These are phyloP conservation scores for Azorinus chamasolen DNA, from an alignment of 2,888 invertebrate genomes.

Conservation along the genomic window DNA sequence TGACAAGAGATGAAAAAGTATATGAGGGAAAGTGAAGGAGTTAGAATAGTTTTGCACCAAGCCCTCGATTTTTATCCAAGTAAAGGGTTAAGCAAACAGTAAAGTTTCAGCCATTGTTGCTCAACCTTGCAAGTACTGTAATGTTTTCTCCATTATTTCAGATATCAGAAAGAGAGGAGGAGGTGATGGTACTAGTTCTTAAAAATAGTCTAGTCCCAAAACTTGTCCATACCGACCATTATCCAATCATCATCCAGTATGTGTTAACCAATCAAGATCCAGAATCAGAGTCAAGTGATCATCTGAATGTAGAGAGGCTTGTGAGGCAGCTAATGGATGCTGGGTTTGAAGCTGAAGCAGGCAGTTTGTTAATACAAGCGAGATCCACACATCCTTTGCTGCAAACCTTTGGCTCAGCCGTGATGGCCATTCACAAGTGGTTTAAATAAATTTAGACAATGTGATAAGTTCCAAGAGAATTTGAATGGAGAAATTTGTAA, in stretches of 20 bases:
- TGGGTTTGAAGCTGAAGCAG: conserved; percentile 81
- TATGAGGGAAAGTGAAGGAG: too few species aligned
- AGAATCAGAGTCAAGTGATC: conserved; percentile 54
- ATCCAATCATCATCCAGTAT: conserved; percentile 68
- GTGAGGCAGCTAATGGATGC: conserved; percentile 75
- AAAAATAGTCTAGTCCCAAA: conserved; percentile 71
- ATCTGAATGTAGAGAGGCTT: conserved; percentile 67
- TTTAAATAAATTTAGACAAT: conserved; percentile 52
- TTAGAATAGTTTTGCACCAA: too few species aligned
- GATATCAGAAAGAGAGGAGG: conserved; percentile 69
- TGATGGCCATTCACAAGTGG: conserved; percentile 75
- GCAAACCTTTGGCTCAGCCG: conserved; percentile 81
- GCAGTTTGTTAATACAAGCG: conserved; percentile 77
- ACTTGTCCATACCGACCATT: conserved; percentile 73
- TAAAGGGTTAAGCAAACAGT: too few species aligned
- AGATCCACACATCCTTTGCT: conserved; percentile 77
- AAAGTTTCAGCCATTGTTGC: too few species aligned
- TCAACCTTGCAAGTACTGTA: too few species aligned
- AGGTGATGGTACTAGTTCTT: conserved; percentile 75
- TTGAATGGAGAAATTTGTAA: too few species aligned
- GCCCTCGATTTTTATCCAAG: too few species aligned
- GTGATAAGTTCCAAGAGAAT: too few species aligned
- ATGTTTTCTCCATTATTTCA: conserved; percentile 30
- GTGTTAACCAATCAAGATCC: conserved; percentile 73
- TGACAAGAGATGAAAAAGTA: too few species aligned